Conservation (phyloP, 1,140 invertebrate genomes). For the Euura lappo region DNA sequence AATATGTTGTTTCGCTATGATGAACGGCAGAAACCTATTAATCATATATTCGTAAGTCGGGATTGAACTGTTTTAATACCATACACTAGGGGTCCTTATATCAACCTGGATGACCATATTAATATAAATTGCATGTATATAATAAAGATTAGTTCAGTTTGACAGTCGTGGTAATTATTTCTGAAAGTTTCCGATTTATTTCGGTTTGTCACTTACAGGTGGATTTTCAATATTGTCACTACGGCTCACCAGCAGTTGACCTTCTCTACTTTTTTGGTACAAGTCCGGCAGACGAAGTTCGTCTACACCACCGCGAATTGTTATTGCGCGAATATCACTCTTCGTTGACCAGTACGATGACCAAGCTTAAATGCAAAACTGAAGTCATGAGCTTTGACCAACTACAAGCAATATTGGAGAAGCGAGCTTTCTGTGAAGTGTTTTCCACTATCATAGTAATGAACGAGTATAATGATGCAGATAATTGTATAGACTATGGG, state of each 20-base stretch:
- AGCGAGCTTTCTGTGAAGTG: background rate
- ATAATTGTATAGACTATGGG: too few species aligned
- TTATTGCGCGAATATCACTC: conserved; percentile 54
- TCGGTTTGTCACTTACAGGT: conserved; percentile 52
- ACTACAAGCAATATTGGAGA: conserved; percentile 27
- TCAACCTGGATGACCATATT: too few species aligned
- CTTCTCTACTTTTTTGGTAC: conserved; percentile 39
- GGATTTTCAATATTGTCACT: conserved; percentile 61
- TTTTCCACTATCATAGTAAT: too few species aligned
- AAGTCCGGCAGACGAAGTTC: conserved; percentile 46
- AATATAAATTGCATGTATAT: too few species aligned
- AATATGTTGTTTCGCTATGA: too few species aligned
- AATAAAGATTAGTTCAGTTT: too few species aligned
- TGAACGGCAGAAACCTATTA: too few species aligned
- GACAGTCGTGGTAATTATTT: too few species aligned
- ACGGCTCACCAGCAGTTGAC: conserved; percentile 57
- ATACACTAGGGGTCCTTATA: too few species aligned
- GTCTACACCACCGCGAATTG: conserved; percentile 41
- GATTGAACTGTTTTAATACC: too few species aligned
- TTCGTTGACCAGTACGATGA: conserved; percentile 46
- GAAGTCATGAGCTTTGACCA: conserved; percentile 47
- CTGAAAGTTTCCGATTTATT: background rate
- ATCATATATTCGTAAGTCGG: too few species aligned
- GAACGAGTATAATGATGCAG: too few species aligned
- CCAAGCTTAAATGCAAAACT: conserved; percentile 47